Evolutionary conservation across 2,113 vertebrate genomes (phyloP).

Genomic region (Mus musculus): GRCm39 chr10:35018001-35018500

Average conservation of each 20-base stretch:
- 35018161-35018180: not conserved
- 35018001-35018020: not conserved
- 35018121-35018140: not conserved
- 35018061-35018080: not conserved
- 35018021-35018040: not conserved
- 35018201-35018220: no score
- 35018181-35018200: no score
- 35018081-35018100: not conserved
- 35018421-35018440: conserved; percentile 92
- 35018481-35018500: conserved; percentile 90
- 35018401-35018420: conserved; percentile 92
- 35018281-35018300: no score
- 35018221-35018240: no score
- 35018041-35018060: not conserved
- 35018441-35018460: conserved; percentile 92
- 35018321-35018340: conserved; percentile 88
- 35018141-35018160: not conserved
- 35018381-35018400: conserved; percentile 89
- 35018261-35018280: no score
- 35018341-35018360: conserved; percentile 89
- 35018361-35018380: conserved; percentile 91
- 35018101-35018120: not conserved
- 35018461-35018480: conserved; percentile 94
- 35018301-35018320: conserved; percentile 74
- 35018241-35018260: no score